Base-by-base conservation (phyloP, 2,888 invertebrate species). In the Ectobius pallidus region DNA sequence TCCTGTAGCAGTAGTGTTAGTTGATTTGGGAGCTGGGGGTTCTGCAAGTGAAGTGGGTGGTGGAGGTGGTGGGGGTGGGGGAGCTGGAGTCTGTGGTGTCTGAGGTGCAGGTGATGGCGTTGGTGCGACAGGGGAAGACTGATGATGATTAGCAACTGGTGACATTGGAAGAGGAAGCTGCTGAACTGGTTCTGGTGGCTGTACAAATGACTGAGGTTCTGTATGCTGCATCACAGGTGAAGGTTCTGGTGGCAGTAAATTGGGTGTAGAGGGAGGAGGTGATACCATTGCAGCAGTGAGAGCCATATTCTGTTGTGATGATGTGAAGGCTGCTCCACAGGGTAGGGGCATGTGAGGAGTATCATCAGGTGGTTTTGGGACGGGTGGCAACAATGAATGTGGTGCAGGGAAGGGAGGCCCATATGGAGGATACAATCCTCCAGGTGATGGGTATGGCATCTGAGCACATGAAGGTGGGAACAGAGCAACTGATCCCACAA, bases 261-360 rank as follows among this genome's bases (percentile, higher is more conserved):
- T 70, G n/a, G 73, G 62, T 16, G 73, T 70, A n/a, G 71, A 34
- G 80, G 55, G 77, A 42, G 78, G 81, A 3, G 92, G 89, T 67
- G 92, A 91, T 16, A 93, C 92, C 88, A 93, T 92, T 1, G 92
- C 92, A 11, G 92, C 91, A 0, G 93, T 93, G 14, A 94, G 83
- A 0, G 92, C 92, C 85, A 94, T 89, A 79, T 93, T 94, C 80
- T 93, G 93, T 72, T 92, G 91, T 0, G 93, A 92, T 7, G 93
- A 90, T 1, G 93, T 93, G 80, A 94, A 94, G 2, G 94, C 91
- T 6, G 93, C 93, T 6, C 88, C 88, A 80, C 91, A 91, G 0
- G 90, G 84, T 3, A 88, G 85, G 78, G 82, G 84, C 73, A 85
- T 84, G 75, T 86, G 80, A 25, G 68, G 73, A 30, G 80, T 82